A percentile compares a stretch with the other conserved stretches of the same genome.
Conservation (phyloP, 2,888 invertebrate species). For the Cephalotes varians region DNA sequence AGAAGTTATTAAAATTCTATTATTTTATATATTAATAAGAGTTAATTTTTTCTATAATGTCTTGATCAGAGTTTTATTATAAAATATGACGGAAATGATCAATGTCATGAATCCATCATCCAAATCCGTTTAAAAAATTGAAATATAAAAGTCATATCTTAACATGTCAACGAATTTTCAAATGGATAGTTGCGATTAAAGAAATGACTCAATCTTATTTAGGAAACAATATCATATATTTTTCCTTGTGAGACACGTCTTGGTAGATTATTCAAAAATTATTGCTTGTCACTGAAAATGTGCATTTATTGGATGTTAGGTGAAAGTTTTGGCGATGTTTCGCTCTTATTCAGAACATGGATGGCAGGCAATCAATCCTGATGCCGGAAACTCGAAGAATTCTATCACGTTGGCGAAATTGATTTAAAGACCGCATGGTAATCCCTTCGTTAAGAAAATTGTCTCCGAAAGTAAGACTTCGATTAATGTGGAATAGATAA, state of each 20-base stretch:
- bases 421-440: slow-evolving; percentile 77
- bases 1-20: background rate
- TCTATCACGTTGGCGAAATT: slow-evolving; percentile 69
- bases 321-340: slow-evolving; percentile 37
- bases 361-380: slow-evolving; percentile 69
- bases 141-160: background rate
- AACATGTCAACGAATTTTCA: background rate
- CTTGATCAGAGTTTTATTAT: background rate
- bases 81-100: background rate
- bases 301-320: slow-evolving; percentile 1
- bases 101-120: background rate
- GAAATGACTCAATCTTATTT: slow-evolving; percentile 55
- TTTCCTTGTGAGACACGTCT: background rate
- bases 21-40: background rate
- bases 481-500: slow-evolving; percentile 23
- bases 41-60: background rate
- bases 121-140: background rate
- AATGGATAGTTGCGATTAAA: slow-evolving; percentile 5
- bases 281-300: slow-evolving; percentile 38
- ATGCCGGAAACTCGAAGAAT: slow-evolving; percentile 70
- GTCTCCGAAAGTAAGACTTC: slow-evolving; percentile 2
- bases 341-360: slow-evolving; percentile 22
- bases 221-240: slow-evolving; percentile 29
- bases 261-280: slow-evolving; percentile 59
- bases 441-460: slow-evolving; percentile 71